phyloP scores from a whole-genome alignment of 2,797 vertebrate species.

The Spinibarbus caldwelli region DNA sequence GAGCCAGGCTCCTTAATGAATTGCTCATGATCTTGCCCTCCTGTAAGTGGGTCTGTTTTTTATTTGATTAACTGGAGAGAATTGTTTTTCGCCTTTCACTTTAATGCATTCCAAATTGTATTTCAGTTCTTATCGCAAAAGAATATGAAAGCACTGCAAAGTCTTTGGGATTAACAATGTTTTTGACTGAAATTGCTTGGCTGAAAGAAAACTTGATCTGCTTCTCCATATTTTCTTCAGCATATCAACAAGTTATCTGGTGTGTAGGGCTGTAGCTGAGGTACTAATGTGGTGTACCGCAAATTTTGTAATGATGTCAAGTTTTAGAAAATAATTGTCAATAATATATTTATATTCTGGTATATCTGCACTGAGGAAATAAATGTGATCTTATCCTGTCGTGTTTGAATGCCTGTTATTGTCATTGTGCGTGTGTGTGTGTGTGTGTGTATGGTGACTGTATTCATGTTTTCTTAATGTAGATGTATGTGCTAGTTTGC shows the following conservation, averaged over 20 bases:
- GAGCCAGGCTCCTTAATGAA: slow-evolving; percentile 58
- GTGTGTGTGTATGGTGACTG: slow-evolving; percentile 18
- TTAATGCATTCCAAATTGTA: slow-evolving; percentile 56
- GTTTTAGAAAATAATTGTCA: slow-evolving; percentile 61
- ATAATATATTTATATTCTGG: slow-evolving; percentile 67
- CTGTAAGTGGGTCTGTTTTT: slow-evolving; percentile 52
- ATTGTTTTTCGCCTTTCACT: slow-evolving; percentile 48
- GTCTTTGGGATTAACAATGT: slow-evolving; percentile 1
- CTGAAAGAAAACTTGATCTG: slow-evolving; percentile 32
- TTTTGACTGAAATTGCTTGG: slow-evolving; percentile 29
- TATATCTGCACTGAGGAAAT: slow-evolving; percentile 75
- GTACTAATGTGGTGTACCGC: slow-evolving; percentile 57
- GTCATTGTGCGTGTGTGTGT: slow-evolving; percentile 39
- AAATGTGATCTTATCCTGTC: slow-evolving; percentile 69
- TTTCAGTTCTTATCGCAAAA: slow-evolving; percentile 37
- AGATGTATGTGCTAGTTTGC: not conserved
- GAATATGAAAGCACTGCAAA: slow-evolving; percentile 25
- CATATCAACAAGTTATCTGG: slow-evolving; percentile 9
- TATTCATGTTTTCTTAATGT: slow-evolving; percentile 27
- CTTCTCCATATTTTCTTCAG: slow-evolving; percentile 27
- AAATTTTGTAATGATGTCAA: slow-evolving; percentile 62
- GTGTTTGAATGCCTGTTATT: slow-evolving; percentile 31
- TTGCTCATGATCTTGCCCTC: slow-evolving; percentile 62
- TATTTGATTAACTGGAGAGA: slow-evolving; percentile 55
- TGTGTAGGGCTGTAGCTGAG: slow-evolving; percentile 58